Evolutionary conservation across 2,888 invertebrate genomes (phyloP), one percentile per base, ranked within the genome.

Genomic region (Arrhopalites spinosus): DNA sequence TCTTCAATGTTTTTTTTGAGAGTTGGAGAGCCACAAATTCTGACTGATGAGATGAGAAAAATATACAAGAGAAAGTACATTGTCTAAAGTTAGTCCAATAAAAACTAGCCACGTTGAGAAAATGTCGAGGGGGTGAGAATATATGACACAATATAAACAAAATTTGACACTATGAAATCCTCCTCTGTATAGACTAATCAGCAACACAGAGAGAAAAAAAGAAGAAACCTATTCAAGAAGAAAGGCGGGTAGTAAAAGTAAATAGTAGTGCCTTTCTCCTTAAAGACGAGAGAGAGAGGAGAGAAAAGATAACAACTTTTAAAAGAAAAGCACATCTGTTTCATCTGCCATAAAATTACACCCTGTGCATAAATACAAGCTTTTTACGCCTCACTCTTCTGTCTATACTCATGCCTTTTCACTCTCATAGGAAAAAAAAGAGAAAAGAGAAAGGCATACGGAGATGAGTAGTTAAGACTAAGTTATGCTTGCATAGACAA

Each of bases 321-420:
- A 56, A 74, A 74, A 59, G 73, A 74, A 53, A 68, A 67, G 53
- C 74, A 74, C 67, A 74, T 66, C 74, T 67, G 67, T 67, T 67
- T 53, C 56, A 67, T 43, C 73, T 64, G 53, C 56, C 71, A 71
- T 71, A 71, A 71, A 71, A 30, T 71, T 71, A 59, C 66, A 63
- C 29, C 20, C 30, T 59, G 59, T 59, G 23, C 25, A 53, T 20
- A 59, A 20, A 59, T 20, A 25, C 59, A 59, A n/a, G n/a, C n/a
- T n/a, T n/a, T n/a, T n/a, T n/a, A n/a, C n/a, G n/a, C n/a, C 2
- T 13, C 25, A 59, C 25, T 23, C 59, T 7, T 13, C 59, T 23
- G 8, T 25, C 59, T 59, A 59, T 13, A 56, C 30, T n/a, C 30
- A 29, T 27, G 61, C 64, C 30, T 30, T 29, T n/a, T n/a, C n/a